Base-by-base conservation (phyloP, 2,888 invertebrate genomes). In the Crematogaster levior region DNA sequence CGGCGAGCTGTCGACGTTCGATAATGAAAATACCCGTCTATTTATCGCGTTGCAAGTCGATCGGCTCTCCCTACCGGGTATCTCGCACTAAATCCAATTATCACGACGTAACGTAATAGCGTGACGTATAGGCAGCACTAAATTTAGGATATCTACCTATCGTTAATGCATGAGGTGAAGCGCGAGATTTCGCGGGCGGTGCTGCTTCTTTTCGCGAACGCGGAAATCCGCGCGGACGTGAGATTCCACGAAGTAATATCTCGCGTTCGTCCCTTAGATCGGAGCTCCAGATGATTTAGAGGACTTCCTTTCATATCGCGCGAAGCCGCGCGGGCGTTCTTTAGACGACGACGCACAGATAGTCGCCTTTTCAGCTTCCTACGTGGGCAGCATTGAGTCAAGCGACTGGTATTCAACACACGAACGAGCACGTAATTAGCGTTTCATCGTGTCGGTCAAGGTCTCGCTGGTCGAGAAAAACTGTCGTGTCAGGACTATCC, bases 21-120 rank as follows among this genome's bases (percentile, higher is more conserved):
- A 89, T 87, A 89, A 89, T 89, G 86, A 89, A 89, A 88, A 89
- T 89, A 88, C 87, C 84, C 82, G 87, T 88, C 79, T 88, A 88
- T 89, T 87, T 86, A 89, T 89, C 77, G 84, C 3, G 30, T 84
- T 84, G 80, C 83, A 40, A 82, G 84, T 85, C 83, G 85, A 89
- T 85, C 83, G 73, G 74, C 46, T 65, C 48, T 40, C 79, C 34
- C 63, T 34, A 56, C 12, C 48, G 30, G 7, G 51, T 56, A 58
- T 70, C 80, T 15, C 40, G 53, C 72, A 82, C 86, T 88, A 85
- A 88, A 88, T 89, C 89, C 88, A 89, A 87, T 87, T 89, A 85
- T 86, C 85, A 80, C 84, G 86, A 83, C 83, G 85, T 80, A 83
- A 70, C 24, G 21, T 12, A 53, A 24, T 53, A 77, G 65, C 75